phyloP scores from a whole-genome alignment of 2,113 vertebrate species.

The Arothron firmamentum region DNA sequence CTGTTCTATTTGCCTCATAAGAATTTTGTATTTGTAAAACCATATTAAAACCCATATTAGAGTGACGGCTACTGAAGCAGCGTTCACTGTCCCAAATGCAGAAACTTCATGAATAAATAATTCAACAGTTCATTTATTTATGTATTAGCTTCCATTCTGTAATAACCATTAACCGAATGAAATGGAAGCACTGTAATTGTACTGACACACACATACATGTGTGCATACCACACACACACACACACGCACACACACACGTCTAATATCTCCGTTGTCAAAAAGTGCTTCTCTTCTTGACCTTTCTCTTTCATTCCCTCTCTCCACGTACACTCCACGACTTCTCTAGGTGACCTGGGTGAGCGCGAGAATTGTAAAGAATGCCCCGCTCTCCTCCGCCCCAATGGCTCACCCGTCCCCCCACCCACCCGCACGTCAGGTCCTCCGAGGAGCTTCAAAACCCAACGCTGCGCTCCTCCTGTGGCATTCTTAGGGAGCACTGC shows the following conservation, averaged over 20 bases:
- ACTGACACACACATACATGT: neutral
- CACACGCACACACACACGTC: constrained; percentile 15
- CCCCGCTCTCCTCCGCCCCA: neutral
- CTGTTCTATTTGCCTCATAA: neutral
- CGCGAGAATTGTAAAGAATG: constrained; percentile 47
- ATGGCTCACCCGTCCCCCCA: constrained; percentile 8
- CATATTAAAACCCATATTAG: neutral
- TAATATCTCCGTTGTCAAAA: constrained; percentile 48
- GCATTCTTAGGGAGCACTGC: constrained; percentile 70
- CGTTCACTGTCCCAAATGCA: neutral
- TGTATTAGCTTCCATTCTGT: neutral
- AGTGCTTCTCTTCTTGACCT: constrained; percentile 48
- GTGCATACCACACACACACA: constrained; percentile 6
- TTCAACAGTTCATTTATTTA: neutral
- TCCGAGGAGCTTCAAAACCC: constrained; percentile 39
- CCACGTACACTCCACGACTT: constrained; percentile 48
- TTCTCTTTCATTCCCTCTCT: constrained; percentile 51
- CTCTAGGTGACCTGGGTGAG: constrained; percentile 49
- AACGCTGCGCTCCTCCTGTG: constrained; percentile 62
- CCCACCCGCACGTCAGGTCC: constrained; percentile 39
- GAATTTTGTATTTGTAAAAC: neutral
- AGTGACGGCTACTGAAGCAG: neutral
- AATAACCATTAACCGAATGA: neutral
- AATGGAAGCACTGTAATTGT: neutral
- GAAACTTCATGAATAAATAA: neutral